These are phyloP conservation scores for Tiliacea citrago DNA, from an alignment of 2,888 invertebrate genomes.

Conservation along the genomic window DNA sequence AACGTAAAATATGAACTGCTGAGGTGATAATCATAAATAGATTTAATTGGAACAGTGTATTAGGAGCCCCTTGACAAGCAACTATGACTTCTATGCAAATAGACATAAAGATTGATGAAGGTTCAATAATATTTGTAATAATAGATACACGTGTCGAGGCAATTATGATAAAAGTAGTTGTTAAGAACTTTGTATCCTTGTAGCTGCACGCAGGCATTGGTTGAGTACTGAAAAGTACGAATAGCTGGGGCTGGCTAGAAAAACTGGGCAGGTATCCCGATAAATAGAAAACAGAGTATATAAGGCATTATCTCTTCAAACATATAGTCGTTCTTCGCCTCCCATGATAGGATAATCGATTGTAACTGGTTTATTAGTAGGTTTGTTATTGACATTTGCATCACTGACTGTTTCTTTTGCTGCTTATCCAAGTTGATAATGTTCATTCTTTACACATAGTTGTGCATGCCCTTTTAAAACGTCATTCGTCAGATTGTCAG, in stretches of 20 bases:
- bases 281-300: background rate
- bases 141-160: constrained; percentile 57
- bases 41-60: constrained; percentile 34
- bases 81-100: constrained; percentile 19
- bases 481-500: background rate
- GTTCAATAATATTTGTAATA: constrained; percentile 22
- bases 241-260: background rate
- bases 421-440: background rate
- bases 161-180: constrained; percentile 52
- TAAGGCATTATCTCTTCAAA: background rate
- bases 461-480: background rate
- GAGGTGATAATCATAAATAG: constrained; percentile 28
- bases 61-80: constrained; percentile 12
- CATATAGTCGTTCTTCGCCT: background rate
- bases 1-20: constrained; percentile 26
- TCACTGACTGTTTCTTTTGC: constrained; percentile 11
- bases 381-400: constrained; percentile 6
- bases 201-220: constrained; percentile 38
- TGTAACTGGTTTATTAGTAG: constrained; percentile 15
- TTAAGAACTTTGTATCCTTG: constrained; percentile 48
- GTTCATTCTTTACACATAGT: background rate
- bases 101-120: constrained; percentile 26
- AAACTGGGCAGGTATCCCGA: background rate
- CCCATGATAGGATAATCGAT: constrained; percentile 13
- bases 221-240: constrained; percentile 5